phyloP scores from a whole-genome alignment of 2,113 vertebrate genomes.

The Chaetodon trifascialis region DNA sequence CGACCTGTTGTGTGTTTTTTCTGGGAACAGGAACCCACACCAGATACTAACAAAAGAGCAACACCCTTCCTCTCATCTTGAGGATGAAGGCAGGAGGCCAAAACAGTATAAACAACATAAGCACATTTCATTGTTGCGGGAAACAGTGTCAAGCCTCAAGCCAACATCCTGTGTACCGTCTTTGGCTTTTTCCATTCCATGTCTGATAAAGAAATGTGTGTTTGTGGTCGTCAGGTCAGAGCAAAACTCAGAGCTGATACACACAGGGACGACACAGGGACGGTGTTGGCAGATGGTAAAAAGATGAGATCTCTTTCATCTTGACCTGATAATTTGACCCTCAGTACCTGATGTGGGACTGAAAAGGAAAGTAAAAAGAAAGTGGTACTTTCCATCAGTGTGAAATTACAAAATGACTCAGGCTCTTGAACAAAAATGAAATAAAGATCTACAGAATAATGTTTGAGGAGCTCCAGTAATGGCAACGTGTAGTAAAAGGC shows the following conservation, averaged over 20 bases:
- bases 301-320: slow-evolving; percentile 28
- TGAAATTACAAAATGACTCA: not conserved
- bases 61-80: slow-evolving; percentile 67
- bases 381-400: no score
- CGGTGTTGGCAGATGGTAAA: slow-evolving; percentile 6
- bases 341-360: not conserved
- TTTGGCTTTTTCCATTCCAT: slow-evolving; percentile 13
- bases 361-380: not conserved
- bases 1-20: slow-evolving; percentile 40
- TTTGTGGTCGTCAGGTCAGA: not conserved
- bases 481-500: not conserved
- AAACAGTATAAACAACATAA: slow-evolving; percentile 44
- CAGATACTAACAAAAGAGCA: slow-evolving; percentile 51
- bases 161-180: slow-evolving; percentile 60
- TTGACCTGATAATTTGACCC: slow-evolving; percentile 1
- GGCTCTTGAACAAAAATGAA: not conserved
- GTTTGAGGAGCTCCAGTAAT: not conserved
- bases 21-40: slow-evolving; percentile 50
- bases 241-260: not conserved
- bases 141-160: slow-evolving; percentile 28
- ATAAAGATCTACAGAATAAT: not conserved
- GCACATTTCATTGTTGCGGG: slow-evolving; percentile 16
- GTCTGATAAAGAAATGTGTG: slow-evolving; percentile 44
- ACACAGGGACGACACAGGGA: not conserved
- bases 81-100: slow-evolving; percentile 58